Evolutionary conservation across 1,140 invertebrate genomes (phyloP).

Genomic region (Leguminivora glycinivorella): DNA sequence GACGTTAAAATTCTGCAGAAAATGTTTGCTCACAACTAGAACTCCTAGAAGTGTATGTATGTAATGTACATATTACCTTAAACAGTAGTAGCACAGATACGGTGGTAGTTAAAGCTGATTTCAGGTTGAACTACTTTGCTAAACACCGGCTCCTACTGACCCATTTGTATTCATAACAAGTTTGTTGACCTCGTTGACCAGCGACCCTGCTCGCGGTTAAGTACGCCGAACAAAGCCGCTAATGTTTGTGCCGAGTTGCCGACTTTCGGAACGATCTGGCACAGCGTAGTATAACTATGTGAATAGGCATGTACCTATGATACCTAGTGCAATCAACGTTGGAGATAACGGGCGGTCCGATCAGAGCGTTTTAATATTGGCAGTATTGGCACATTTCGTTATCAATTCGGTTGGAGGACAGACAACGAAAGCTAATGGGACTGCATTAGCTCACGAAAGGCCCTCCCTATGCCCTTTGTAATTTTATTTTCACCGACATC

Average conservation of each 20-base stretch:
- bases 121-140: slow-evolving; percentile 41
- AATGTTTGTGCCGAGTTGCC: slow-evolving; percentile 10
- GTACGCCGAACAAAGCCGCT: slow-evolving; percentile 31
- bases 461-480: no score
- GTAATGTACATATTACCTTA: not conserved
- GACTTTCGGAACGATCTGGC: slow-evolving; percentile 16
- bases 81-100: not conserved
- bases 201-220: slow-evolving; percentile 41
- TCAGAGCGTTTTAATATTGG: not conserved
- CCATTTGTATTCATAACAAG: slow-evolving; percentile 45
- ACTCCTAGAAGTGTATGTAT: not conserved
- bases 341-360: no score
- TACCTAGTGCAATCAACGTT: not conserved
- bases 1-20: no score
- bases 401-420: not conserved
- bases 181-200: slow-evolving; percentile 57
- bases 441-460: no score
- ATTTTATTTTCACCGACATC: no score
- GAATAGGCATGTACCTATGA: not conserved
- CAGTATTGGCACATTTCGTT: not conserved
- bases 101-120: slow-evolving; percentile 27
- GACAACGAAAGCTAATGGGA: no score
- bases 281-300: not conserved
- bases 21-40: no score
- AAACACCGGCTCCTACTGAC: slow-evolving; percentile 39